phyloP scores from a whole-genome alignment of 23 tunicate genomes.

The Trididemnum nubilum region DNA sequence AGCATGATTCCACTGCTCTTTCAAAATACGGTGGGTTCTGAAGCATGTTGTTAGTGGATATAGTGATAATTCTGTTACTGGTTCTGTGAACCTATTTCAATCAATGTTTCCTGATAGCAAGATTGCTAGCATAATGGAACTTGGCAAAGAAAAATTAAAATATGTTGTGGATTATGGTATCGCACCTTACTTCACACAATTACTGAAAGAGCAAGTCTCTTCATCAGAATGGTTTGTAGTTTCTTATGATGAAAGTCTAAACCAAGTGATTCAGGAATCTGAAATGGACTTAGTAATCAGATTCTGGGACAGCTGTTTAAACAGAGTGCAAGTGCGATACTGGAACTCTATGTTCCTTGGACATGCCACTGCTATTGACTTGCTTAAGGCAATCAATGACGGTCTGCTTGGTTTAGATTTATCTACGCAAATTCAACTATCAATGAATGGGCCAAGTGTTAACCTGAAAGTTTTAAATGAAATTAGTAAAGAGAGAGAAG shows the following conservation, averaged over 20 bases:
- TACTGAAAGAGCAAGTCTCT: background rate
- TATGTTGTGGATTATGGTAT: background rate
- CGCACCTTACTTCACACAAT: background rate
- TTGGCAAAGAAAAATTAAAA: background rate
- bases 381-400: background rate
- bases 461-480: background rate
- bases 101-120: background rate
- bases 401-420: background rate
- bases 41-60: background rate
- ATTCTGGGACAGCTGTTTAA: conserved; percentile 1
- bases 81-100: background rate
- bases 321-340: conserved; percentile 2
- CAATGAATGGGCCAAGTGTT: background rate
- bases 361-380: background rate
- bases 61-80: background rate
- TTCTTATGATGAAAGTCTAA: background rate
- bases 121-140: background rate
- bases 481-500: background rate
- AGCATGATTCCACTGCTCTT: background rate
- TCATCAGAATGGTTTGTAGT: background rate
- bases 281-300: background rate
- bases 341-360: conserved; percentile 1
- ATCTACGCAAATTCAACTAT: background rate
- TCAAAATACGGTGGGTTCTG: background rate
- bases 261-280: background rate